Percentiles rank a stretch among this genome's conserved stretches.
These are phyloP conservation scores for Parauchenoglanis punctatus DNA, from an alignment of 2,797 vertebrate genomes.

Conservation along the genomic window DNA sequence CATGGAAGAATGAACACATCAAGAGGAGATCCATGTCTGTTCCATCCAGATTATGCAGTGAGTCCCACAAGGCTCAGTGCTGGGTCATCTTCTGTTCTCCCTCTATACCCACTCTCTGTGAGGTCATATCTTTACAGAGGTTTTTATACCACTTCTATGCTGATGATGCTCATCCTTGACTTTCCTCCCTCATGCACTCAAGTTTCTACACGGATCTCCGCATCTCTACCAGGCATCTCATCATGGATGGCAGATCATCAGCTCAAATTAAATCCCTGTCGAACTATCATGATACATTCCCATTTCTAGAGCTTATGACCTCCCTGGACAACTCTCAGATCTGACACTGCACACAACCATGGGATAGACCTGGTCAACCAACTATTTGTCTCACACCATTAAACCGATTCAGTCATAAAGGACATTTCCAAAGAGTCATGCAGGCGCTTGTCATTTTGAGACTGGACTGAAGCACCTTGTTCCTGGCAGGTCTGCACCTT, in stretches of 20 bases:
- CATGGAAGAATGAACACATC: neutral
- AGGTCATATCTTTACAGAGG: no score
- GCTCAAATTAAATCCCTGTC: neutral
- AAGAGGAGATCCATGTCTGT: neutral
- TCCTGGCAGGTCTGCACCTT: neutral
- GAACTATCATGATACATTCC: neutral
- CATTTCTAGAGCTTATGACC: neutral
- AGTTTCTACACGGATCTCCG: neutral
- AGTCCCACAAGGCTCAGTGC: neutral
- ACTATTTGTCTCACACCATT: neutral
- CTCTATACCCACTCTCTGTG: neutral
- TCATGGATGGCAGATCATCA: slow-evolving; percentile 5
- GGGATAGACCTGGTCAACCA: neutral
- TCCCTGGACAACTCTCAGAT: neutral
- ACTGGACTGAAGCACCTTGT: neutral
- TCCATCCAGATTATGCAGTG: neutral
- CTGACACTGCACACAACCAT: neutral
- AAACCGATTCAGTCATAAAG: neutral
- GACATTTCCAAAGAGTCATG: neutral
- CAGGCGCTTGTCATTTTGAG: neutral
- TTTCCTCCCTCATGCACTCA: neutral
- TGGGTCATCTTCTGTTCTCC: neutral
- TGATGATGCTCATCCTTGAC: neutral
- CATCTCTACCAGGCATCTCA: neutral
- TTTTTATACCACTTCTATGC: neutral